Evolutionary conservation across 1,140 invertebrate genomes (phyloP).

Genomic region (Chlorops oryzae): DNA sequence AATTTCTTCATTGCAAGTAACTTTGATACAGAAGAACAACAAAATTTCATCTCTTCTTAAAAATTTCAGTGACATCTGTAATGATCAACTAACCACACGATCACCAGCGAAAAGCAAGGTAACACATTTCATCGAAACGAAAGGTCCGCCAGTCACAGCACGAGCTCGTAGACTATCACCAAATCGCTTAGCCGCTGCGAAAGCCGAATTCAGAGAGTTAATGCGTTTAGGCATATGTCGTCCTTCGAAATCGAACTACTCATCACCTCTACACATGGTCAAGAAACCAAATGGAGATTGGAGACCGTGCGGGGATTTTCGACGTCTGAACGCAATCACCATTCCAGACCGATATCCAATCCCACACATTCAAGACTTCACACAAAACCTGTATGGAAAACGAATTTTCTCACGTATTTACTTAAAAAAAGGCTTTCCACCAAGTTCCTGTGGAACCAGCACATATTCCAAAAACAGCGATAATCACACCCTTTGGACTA

Average conservation of each 20-base stretch:
- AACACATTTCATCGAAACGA: conserved; percentile 15
- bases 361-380: conserved; percentile 2
- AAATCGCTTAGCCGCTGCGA: conserved; percentile 25
- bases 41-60: no score
- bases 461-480: conserved; percentile 37
- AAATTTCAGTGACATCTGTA: no score
- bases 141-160: conserved; percentile 28
- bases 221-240: conserved; percentile 29
- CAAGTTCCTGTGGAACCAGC: conserved; percentile 37
- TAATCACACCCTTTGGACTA: conserved; percentile 41
- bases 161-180: conserved; percentile 37
- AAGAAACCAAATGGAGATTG: conserved; percentile 30
- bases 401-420: conserved; percentile 43
- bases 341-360: conserved; percentile 32
- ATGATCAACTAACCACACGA: background rate
- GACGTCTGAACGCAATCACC: conserved; percentile 44
- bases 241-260: conserved; percentile 43
- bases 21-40: background rate
- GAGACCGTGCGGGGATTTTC: conserved; percentile 45
- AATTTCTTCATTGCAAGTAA: no score
- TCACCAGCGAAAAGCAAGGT: background rate
- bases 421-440: conserved; percentile 49
- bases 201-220: conserved; percentile 18
- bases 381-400: background rate
- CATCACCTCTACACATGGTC: conserved; percentile 47